Evolutionary conservation across 2,797 vertebrate species (phyloP).

Genomic region (Malurus leucopterus): DNA sequence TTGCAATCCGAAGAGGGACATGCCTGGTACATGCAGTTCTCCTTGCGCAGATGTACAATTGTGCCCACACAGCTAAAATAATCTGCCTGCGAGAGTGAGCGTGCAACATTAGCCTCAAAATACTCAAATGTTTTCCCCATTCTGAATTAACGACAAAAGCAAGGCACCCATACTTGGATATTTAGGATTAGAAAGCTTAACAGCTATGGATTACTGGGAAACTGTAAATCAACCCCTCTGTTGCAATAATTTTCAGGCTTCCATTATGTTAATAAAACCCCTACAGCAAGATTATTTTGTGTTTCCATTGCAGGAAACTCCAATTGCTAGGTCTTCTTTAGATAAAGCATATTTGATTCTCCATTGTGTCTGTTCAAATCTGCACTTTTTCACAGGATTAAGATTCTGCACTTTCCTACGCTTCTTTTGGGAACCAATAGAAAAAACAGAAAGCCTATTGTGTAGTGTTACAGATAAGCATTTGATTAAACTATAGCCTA

Average conservation of each 20-base stretch:
- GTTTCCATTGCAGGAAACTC: constrained; percentile 42
- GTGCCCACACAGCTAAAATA: constrained; percentile 90
- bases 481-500: constrained; percentile 55
- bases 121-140: not conserved
- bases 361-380: constrained; percentile 45
- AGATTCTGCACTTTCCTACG: constrained; percentile 21
- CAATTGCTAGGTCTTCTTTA: constrained; percentile 32
- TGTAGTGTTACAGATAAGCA: constrained; percentile 45
- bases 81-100: constrained; percentile 79
- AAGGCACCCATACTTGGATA: constrained; percentile 8
- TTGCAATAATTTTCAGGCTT: constrained; percentile 38
- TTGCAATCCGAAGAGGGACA: constrained; percentile 93
- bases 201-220: constrained; percentile 40
- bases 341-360: constrained; percentile 45
- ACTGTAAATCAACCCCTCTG: constrained; percentile 38
- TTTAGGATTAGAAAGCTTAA: constrained; percentile 47
- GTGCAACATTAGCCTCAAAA: constrained; percentile 5
- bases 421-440: constrained; percentile 30
- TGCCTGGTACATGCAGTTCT: constrained; percentile 95
- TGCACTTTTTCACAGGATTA: constrained; percentile 49
- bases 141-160: constrained; percentile 21
- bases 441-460: constrained; percentile 44
- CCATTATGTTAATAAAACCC: constrained; percentile 61
- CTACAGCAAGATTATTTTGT: constrained; percentile 52
- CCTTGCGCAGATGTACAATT: constrained; percentile 90